A percentile compares a stretch with the other conserved stretches of the same genome.
phyloP scores from a whole-genome alignment of 2,113 vertebrate species.

The Mus pahari region DNA sequence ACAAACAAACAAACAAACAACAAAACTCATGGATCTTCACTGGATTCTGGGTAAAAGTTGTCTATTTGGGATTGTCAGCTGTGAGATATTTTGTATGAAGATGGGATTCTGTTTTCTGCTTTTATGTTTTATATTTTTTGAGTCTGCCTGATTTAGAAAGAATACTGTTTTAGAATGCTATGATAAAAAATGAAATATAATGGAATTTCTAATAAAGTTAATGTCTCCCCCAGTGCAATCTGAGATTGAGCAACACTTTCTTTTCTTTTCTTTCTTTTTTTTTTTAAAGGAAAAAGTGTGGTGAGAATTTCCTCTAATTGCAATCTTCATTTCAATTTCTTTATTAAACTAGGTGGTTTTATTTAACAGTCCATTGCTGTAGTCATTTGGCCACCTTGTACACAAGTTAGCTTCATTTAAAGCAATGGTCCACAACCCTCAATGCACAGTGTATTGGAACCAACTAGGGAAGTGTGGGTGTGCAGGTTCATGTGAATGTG shows the following conservation, averaged over 20 bases:
- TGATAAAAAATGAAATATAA: neutral
- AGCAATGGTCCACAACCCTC: neutral
- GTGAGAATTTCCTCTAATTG: conserved; percentile 5
- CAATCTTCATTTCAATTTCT: neutral
- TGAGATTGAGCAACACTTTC: neutral
- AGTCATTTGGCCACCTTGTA: neutral
- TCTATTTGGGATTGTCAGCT: neutral
- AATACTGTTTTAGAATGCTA: neutral
- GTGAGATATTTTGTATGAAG: neutral
- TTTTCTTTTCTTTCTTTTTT: neutral
- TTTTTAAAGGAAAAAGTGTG: neutral
- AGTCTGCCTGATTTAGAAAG: conserved; percentile 1
- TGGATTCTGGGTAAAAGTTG: neutral
- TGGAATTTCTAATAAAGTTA: conserved; percentile 19
- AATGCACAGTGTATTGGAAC: neutral
- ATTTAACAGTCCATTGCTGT: neutral
- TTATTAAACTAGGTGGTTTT: neutral
- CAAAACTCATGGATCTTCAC: accelerated
- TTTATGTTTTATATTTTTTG: neutral
- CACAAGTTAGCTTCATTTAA: conserved; percentile 10
- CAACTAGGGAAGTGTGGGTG: neutral
- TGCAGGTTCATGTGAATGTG: neutral
- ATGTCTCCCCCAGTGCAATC: neutral
- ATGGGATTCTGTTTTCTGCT: neutral
- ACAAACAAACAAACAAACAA: neutral